Evolutionary conservation across 2,113 vertebrate genomes (phyloP).

Genomic region (Microcebus jonahi): DNA sequence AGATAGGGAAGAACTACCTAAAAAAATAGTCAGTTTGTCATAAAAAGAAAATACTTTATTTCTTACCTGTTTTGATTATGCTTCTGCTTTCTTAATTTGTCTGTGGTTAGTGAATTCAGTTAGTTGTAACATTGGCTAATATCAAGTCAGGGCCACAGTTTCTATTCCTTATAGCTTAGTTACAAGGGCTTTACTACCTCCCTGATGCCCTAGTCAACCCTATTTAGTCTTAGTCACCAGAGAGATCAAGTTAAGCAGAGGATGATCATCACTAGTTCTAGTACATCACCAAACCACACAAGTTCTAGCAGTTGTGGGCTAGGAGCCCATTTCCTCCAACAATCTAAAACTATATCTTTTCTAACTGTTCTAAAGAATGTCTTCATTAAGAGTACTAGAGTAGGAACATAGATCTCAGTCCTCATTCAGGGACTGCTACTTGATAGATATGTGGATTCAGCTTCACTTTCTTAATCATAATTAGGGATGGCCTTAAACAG

Average conservation of each 20-base stretch:
- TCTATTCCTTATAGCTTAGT: not conserved
- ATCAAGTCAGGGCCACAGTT: not conserved
- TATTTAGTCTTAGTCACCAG: not conserved
- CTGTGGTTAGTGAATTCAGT: slow-evolving; percentile 35
- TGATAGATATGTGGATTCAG: not conserved
- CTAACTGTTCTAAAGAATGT: not conserved
- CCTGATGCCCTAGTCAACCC: not conserved
- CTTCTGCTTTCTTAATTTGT: slow-evolving; percentile 43
- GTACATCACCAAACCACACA: not conserved
- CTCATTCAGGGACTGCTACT: not conserved
- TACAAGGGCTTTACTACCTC: not conserved
- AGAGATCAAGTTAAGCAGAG: not conserved
- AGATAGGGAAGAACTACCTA: not conserved
- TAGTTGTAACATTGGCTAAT: not conserved
- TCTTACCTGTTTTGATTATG: not conserved
- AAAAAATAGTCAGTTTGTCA: not conserved
- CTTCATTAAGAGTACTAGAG: not conserved
- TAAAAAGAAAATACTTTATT: slow-evolving; percentile 2
- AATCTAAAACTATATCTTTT: not conserved
- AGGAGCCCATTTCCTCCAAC: not conserved
- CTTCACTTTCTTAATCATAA: not conserved
- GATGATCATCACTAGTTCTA: not conserved
- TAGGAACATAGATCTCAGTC: not conserved
- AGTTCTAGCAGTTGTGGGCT: not conserved
- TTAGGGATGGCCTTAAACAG: not conserved